Evolutionary conservation across 1,140 invertebrate genomes (phyloP), one percentile per base, ranked within the genome.

Genomic region (Andrena cerasifolii): DNA sequence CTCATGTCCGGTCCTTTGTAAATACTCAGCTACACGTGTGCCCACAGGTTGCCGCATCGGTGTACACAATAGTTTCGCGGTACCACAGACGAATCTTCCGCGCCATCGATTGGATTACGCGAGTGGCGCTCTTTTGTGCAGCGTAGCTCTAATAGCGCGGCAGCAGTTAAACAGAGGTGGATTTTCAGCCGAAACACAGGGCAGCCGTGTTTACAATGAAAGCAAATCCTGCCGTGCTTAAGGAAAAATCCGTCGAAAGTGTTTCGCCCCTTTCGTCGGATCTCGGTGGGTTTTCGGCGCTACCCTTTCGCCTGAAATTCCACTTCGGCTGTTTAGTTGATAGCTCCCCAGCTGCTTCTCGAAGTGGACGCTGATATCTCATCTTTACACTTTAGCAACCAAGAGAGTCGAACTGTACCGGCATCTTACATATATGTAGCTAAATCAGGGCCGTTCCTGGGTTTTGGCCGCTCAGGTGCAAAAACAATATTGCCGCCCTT

Each of bases 101-200:
- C 16, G 45, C 14, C 51, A 53, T 51, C 47, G 28, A 67, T 67
- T 53, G 65, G 31, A 53, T 67, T 51, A 53, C 47, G 14, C 45
- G 47, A 14, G 3, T 33, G 24, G 47, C 18, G 21, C 26, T n/a
- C 65, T 36, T 67, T 26, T 43, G 36, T 36, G 1, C 16, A 21
- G 10, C 16, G 18, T 33, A 21, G 1, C 40, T 24, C 33, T 71
- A 71, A 71, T 14, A 18, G 51, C 8, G 5, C 12, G n/a, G 3
- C 12, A 33, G 10, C 12, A 33, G 10, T 72, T 47, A 49, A 61
- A 72, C 68, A 72, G 33, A 58, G 18, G 2, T 31, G 10, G 18
- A 24, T 21, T 56, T 36, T 16, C 14, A 2, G 24, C 12, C 18
- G 26, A 16, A 21, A 16, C 63, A 40, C 10, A 2, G 7, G 5